Evolutionary conservation across 2,888 invertebrate genomes (phyloP).

Genomic region (Crepidodera aurea): DNA sequence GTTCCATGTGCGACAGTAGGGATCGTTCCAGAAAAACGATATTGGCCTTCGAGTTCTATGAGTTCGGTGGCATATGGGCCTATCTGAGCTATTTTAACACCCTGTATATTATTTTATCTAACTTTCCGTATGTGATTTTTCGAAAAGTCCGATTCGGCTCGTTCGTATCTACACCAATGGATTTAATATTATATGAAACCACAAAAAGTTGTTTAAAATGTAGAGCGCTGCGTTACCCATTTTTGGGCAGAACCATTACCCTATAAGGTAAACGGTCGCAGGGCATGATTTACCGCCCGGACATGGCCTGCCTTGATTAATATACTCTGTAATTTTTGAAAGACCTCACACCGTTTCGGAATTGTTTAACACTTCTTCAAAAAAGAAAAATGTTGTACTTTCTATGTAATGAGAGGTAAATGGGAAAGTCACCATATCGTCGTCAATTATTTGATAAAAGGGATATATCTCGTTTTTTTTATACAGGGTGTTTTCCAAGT

Average conservation of each 20-base stretch:
- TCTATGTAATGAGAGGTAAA: neutral
- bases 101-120: too few species aligned
- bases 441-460: too few species aligned
- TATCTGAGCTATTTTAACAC: too few species aligned
- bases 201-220: constrained; percentile 39
- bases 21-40: too few species aligned
- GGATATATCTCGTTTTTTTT: too few species aligned
- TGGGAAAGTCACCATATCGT: too few species aligned
- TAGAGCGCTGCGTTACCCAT: constrained; percentile 41
- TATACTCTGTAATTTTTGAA: constrained; percentile 45
- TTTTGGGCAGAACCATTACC: constrained; percentile 42
- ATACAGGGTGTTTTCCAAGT: too few species aligned
- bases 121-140: too few species aligned
- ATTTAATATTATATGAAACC: constrained; percentile 17
- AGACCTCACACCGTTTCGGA: constrained; percentile 48
- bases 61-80: too few species aligned
- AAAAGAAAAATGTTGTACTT: neutral
- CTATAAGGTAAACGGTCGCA: constrained; percentile 45
- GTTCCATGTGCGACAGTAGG: too few species aligned
- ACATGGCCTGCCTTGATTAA: constrained; percentile 44
- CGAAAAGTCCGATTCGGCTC: too few species aligned
- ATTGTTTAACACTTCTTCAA: constrained; percentile 17
- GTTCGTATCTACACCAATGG: neutral
- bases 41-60: too few species aligned
- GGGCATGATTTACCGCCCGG: constrained; percentile 45